phyloP scores from a whole-genome alignment of 2,888 invertebrate species.

The Chydorus sphaericus region DNA sequence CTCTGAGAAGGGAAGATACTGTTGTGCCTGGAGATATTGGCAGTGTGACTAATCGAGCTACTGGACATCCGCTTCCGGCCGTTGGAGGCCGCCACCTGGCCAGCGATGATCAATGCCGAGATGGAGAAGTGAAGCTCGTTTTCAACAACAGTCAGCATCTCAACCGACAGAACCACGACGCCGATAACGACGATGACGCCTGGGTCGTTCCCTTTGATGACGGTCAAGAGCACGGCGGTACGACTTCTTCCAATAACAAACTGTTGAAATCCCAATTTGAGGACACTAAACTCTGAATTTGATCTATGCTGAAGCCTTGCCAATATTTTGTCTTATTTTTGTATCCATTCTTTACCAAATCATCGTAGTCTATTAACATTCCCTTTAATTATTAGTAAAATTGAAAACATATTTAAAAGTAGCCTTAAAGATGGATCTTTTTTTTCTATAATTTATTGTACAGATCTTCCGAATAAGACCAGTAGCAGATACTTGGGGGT shows the following conservation, averaged over 20 bases:
- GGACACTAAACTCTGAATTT: not conserved
- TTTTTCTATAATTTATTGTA: too few relatives aligned
- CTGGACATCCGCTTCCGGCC: too few relatives aligned
- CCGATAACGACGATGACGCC: conserved; percentile 9
- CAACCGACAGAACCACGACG: not conserved
- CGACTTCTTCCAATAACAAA: not conserved
- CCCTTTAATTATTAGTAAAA: too few relatives aligned
- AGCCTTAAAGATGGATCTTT: too few relatives aligned
- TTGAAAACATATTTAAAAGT: too few relatives aligned
- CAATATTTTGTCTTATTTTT: too few relatives aligned
- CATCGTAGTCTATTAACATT: too few relatives aligned
- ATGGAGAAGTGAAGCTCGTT: conserved; percentile 5
- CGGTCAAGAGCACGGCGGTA: not conserved
- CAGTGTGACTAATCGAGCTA: not conserved
- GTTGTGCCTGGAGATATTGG: not conserved
- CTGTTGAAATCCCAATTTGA: conserved; percentile 1
- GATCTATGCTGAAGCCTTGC: too few relatives aligned
- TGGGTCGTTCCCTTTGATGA: conserved; percentile 14
- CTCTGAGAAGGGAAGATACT: not conserved
- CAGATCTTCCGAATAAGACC: too few relatives aligned
- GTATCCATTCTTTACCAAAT: too few relatives aligned
- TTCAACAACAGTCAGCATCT: not conserved
- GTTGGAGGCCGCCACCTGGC: too few relatives aligned
- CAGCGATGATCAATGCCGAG: conserved; percentile 10
- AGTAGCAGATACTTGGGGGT: too few relatives aligned